These are phyloP conservation scores for Vulpes lagopus DNA, from an alignment of 2,113 vertebrate genomes.

Conservation along the genomic window DNA sequence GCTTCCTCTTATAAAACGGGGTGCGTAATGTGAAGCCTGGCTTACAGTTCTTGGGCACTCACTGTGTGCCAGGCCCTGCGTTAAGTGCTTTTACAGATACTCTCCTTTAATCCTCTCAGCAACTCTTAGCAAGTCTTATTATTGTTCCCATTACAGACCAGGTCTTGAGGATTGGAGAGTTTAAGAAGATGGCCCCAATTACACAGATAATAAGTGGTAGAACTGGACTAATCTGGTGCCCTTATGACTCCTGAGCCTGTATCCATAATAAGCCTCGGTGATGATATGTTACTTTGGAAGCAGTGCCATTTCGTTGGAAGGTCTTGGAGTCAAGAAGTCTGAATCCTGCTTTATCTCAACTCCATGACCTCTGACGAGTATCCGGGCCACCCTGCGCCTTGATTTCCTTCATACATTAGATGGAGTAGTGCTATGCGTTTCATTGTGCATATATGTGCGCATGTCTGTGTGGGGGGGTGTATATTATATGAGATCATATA, in stretches of 20 bases:
- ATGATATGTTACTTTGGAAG: background rate
- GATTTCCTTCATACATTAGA: background rate
- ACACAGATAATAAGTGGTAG: background rate
- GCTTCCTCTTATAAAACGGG: background rate
- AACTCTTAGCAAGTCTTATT: background rate
- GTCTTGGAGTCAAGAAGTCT: background rate
- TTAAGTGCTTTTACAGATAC: background rate
- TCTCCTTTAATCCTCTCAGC: background rate
- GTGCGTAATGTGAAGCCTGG: background rate
- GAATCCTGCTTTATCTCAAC: background rate
- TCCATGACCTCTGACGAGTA: background rate
- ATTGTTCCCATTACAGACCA: background rate
- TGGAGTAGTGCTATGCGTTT: background rate
- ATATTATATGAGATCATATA: background rate
- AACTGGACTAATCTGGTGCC: background rate
- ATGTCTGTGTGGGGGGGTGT: fast-evolving
- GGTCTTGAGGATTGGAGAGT: background rate
- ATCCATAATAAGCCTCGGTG: background rate
- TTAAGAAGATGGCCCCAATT: background rate
- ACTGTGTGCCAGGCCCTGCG: background rate
- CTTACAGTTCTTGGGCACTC: background rate
- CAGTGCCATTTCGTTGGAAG: background rate
- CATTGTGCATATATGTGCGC: background rate
- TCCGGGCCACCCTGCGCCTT: background rate
- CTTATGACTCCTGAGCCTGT: background rate